A percentile compares a stretch with the other conserved stretches of the same genome.
phyloP scores from a whole-genome alignment of 1,140 invertebrate genomes.

The Latrodectus geometricus region DNA sequence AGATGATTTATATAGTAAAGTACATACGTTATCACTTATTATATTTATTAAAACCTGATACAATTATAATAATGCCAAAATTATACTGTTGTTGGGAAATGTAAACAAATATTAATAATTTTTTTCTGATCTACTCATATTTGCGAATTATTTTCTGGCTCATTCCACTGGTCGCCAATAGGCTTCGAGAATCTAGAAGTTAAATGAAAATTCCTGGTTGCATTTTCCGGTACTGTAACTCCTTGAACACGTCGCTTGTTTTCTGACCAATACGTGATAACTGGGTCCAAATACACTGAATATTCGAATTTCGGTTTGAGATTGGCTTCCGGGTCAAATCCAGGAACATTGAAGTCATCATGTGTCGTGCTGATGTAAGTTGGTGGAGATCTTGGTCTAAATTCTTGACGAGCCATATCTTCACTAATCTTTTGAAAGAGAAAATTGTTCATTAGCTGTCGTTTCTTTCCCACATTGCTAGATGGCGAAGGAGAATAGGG shows the following conservation, averaged over 20 bases:
- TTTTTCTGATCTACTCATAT: too few relatives aligned
- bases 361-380: constrained; percentile 20
- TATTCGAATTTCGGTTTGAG: constrained; percentile 32
- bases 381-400: constrained; percentile 6
- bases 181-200: constrained; percentile 21
- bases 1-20: too few relatives aligned
- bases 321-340: constrained; percentile 46
- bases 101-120: too few relatives aligned
- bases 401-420: constrained; percentile 24
- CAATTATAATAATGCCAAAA: too few relatives aligned
- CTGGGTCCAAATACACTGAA: constrained; percentile 18
- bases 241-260: constrained; percentile 7
- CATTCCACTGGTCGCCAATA: constrained; percentile 2
- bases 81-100: too few relatives aligned
- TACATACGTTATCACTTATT: too few relatives aligned
- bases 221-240: constrained; percentile 17
- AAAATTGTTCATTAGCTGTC: constrained; percentile 27
- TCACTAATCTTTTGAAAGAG: constrained; percentile 34
- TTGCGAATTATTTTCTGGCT: too few relatives aligned
- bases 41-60: too few relatives aligned
- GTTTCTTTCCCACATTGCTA: neutral
- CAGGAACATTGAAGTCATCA: constrained; percentile 35
- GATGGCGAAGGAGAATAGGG: too few relatives aligned
- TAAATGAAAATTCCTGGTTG: constrained; percentile 9
- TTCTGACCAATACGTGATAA: constrained; percentile 34